Base-by-base conservation (phyloP, 2,797 vertebrate genomes). In the Enteromius treurensis region DNA sequence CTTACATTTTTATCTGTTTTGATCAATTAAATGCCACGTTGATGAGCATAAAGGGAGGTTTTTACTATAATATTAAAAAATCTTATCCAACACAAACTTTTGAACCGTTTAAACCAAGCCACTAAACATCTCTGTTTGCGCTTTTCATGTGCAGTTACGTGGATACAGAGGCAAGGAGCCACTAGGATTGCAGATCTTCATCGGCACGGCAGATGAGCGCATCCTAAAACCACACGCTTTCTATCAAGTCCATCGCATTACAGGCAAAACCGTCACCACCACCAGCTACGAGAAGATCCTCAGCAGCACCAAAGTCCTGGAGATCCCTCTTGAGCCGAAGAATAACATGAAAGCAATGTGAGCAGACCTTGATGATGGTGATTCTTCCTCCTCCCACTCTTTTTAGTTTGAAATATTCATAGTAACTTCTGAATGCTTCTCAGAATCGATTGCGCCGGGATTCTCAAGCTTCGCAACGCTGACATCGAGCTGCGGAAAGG, bases 331-430 rank as follows among this genome's bases (percentile, higher is more conserved):
- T 91, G 97, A 99, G 89, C 98, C 98, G 7, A 98, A 99, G 91
- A 98, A 96, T 96, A 98, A 96, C 94, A 99, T 99, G 98, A 97
- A 95, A 91, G 98, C 98, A 34, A 96, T 96, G 98, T 99, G 92
- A 96, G 97, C 58, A 53, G 29, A 58, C 23, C 1, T 37, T 23
- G n/a, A 3, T 15, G 11, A 29, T 23, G 7, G 14, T 15, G 19
- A 8, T 40, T 23, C 13, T 40, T 40, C 14, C 3, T 40, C 49
- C 1, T 68, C 3, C 19, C 5, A 0, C 9, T 47, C 51, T 26
- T 21, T 42, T 73, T 5, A 11, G 3, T 60, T 76, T 62, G 29
- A 64, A 62, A 64, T 29, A 23, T 29, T 8, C 5, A 13, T 4
- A 45, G 4, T 45, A 13, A 55, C 10, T n/a, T 47, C 26, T 65